phyloP scores from a whole-genome alignment of 2,888 invertebrate genomes.

The Panopea generosa region DNA sequence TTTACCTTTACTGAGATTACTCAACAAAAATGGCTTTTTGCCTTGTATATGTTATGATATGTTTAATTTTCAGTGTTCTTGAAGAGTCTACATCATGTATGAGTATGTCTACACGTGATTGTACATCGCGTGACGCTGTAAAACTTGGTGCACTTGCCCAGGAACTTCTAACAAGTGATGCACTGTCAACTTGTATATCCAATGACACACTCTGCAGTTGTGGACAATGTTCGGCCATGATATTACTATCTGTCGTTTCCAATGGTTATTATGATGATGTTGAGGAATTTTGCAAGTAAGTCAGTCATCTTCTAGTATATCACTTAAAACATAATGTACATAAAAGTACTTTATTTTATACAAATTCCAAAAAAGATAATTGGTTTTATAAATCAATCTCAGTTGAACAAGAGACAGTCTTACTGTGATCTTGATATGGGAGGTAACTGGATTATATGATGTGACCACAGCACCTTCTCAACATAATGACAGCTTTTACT shows the following conservation, averaged over 20 bases:
- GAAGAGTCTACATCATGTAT: constrained; percentile 47
- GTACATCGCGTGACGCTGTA: constrained; percentile 18
- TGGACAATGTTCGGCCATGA: constrained; percentile 53
- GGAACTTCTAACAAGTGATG: constrained; percentile 34
- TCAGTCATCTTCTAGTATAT: neutral
- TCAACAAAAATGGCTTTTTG: too few species aligned
- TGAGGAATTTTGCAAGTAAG: constrained; percentile 48
- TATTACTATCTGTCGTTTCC: constrained; percentile 35
- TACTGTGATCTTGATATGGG: too few species aligned
- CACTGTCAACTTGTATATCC: constrained; percentile 21
- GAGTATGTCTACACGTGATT: constrained; percentile 28
- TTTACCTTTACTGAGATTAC: too few species aligned
- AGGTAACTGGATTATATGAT: too few species aligned
- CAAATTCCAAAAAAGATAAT: too few species aligned
- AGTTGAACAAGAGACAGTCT: too few species aligned
- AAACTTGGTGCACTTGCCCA: constrained; percentile 33
- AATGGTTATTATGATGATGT: constrained; percentile 38
- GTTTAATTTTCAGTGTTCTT: constrained; percentile 36
- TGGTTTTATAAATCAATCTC: too few species aligned
- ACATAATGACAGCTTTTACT: too few species aligned
- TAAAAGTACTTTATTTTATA: too few species aligned
- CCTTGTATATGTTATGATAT: too few species aligned
- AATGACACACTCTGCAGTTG: constrained; percentile 34
- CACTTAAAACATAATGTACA: too few species aligned
- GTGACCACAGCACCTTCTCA: too few species aligned